Percentiles rank a stretch among this genome's conserved stretches.
These are phyloP conservation scores for Plumapathes pennacea DNA, from an alignment of 92 coral and sea anemone species.

Conservation along the genomic window DNA sequence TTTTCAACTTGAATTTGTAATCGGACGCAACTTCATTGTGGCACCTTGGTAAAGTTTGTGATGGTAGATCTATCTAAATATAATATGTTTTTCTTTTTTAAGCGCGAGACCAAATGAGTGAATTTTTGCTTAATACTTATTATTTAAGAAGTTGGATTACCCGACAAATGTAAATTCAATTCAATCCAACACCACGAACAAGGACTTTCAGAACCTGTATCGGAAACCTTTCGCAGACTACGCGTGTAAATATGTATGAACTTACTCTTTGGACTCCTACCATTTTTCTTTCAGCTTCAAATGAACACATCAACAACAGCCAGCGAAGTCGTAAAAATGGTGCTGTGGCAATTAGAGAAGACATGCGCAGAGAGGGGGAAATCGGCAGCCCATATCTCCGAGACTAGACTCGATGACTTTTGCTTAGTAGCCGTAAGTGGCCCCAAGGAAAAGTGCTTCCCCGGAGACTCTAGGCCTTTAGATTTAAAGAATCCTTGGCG, in stretches of 20 bases:
- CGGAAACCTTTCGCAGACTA: no score
- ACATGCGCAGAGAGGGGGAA: conserved; percentile 65
- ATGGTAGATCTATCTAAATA: no score
- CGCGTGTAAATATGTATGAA: not conserved
- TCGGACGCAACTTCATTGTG: no score
- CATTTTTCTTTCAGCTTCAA: conserved; percentile 59
- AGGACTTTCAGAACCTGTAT: no score
- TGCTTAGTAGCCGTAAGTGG: conserved; percentile 94
- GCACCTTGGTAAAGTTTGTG: no score
- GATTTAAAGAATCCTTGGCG: conserved; percentile 96
- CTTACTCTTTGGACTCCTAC: not conserved
- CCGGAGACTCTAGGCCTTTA: conserved; percentile 77
- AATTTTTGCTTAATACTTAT: no score
- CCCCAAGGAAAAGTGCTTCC: conserved; percentile 86
- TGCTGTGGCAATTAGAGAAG: conserved; percentile 78
- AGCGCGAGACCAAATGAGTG: no score
- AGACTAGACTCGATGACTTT: conserved; percentile 59
- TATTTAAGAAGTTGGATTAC: no score
- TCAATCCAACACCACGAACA: no score
- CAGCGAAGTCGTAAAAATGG: conserved; percentile 82
- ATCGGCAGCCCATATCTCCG: conserved; percentile 35
- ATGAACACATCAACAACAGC: conserved; percentile 82
- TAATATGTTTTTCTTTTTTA: no score
- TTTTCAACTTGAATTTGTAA: no score
- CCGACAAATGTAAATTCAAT: no score